phyloP scores from a whole-genome alignment of 2,113 vertebrate genomes.

The Vulpes ferrilata region DNA sequence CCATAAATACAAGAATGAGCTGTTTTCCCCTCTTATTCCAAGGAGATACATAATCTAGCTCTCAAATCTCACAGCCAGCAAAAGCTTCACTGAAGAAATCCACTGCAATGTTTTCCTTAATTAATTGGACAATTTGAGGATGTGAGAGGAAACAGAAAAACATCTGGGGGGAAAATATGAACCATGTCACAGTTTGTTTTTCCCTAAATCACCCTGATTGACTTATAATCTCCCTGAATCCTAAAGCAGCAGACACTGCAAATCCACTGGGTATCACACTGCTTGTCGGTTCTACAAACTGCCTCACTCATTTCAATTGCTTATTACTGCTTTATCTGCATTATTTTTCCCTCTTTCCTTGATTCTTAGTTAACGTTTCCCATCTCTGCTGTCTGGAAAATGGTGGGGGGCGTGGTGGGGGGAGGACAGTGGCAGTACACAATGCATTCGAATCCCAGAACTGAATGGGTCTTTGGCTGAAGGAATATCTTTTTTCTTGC shows the following conservation, averaged over 20 bases:
- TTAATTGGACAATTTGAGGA: constrained; percentile 80
- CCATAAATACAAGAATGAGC: neutral
- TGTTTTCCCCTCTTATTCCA: neutral
- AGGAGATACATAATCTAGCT: constrained; percentile 29
- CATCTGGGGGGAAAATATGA: constrained; percentile 71
- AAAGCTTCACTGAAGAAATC: constrained; percentile 74
- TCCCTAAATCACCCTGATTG: constrained; percentile 75
- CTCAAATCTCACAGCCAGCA: constrained; percentile 70
- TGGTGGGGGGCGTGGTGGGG: neutral
- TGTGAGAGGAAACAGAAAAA: constrained; percentile 80
- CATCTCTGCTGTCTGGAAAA: neutral
- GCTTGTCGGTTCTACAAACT: constrained; percentile 19
- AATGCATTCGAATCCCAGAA: neutral
- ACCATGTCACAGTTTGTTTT: constrained; percentile 75
- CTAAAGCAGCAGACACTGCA: neutral
- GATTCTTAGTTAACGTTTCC: constrained; percentile 33
- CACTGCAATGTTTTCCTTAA: constrained; percentile 74
- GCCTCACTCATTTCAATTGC: neutral
- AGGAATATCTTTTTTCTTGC: constrained; percentile 61
- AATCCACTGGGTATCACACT: neutral
- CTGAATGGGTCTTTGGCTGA: neutral
- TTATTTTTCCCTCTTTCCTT: neutral
- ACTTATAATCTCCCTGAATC: constrained; percentile 76
- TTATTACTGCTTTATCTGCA: neutral
- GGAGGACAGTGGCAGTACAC: neutral